phyloP scores from a whole-genome alignment of 1,140 invertebrate species.

The Pseudomyrmex pallidus region DNA sequence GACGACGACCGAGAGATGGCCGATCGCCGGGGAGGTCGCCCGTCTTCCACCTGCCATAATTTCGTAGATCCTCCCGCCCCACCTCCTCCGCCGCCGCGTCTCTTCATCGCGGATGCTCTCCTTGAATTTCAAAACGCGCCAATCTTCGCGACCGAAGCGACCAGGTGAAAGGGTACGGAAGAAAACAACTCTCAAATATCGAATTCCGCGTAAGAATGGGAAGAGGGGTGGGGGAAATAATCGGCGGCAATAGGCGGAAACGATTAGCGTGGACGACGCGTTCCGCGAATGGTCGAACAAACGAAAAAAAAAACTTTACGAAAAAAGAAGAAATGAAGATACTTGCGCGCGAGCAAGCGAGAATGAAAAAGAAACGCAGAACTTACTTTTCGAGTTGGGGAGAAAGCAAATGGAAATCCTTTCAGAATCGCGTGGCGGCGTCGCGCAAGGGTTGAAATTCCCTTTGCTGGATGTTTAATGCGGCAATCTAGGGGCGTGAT shows the following conservation, averaged over 20 bases:
- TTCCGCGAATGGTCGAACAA: background rate
- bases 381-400: background rate
- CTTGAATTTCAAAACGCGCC: slow-evolving; percentile 69
- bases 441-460: slow-evolving; percentile 79
- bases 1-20: slow-evolving; percentile 75
- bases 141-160: slow-evolving; percentile 50
- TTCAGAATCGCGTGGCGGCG: slow-evolving; percentile 35
- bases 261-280: background rate
- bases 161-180: slow-evolving; percentile 39
- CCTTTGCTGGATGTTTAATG: slow-evolving; percentile 86
- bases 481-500: slow-evolving; percentile 85
- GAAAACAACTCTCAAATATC: slow-evolving; percentile 14
- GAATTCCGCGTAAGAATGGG: slow-evolving; percentile 5
- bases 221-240: background rate
- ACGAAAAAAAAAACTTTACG: background rate
- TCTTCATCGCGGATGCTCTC: slow-evolving; percentile 6
- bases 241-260: background rate
- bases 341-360: slow-evolving; percentile 17
- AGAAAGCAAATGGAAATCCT: slow-evolving; percentile 57
- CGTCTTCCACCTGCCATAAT: slow-evolving; percentile 83
- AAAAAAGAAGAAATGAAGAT: slow-evolving; percentile 23
- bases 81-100: background rate
- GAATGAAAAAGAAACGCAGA: slow-evolving; percentile 52
- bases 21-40: slow-evolving; percentile 79
- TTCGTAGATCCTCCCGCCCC: slow-evolving; percentile 65